Evolutionary conservation across 2,113 vertebrate species (phyloP).

Genomic region (Cettia cetti): DNA sequence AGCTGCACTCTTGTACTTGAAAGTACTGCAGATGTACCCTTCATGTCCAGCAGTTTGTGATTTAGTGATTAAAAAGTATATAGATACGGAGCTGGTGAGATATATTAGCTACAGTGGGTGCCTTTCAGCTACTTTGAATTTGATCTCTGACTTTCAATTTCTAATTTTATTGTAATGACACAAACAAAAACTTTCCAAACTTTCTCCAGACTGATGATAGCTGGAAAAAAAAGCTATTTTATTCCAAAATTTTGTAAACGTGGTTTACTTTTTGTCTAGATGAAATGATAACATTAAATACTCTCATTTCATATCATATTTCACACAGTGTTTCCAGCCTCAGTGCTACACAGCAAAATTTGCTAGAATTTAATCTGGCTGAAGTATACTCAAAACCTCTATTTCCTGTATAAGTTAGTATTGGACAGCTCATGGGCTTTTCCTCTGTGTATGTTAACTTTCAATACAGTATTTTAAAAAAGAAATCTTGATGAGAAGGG

Average conservation of each 20-base stretch:
- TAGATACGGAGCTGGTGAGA: not conserved
- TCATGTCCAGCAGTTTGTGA: not conserved
- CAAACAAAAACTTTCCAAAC: not conserved
- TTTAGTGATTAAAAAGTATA: not conserved
- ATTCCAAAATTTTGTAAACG: not conserved
- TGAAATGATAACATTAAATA: not conserved
- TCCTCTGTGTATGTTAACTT: not conserved
- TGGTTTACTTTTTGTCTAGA: not conserved
- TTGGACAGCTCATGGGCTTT: not conserved
- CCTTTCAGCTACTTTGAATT: not conserved
- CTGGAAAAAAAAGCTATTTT: not conserved
- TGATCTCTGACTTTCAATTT: not conserved
- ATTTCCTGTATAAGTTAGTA: not conserved
- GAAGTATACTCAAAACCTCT: not conserved
- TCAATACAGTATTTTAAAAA: not conserved
- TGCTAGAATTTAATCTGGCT: not conserved
- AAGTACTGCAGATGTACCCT: not conserved
- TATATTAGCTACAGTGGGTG: not conserved
- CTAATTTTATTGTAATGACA: not conserved
- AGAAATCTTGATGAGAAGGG: not conserved
- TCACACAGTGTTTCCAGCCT: not conserved
- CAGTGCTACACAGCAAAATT: not conserved
- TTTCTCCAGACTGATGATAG: not conserved
- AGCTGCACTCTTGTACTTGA: not conserved
- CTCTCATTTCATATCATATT: not conserved